These are phyloP conservation scores for Conops quadrifasciatus DNA, from an alignment of 2,888 invertebrate species.

Conservation along the genomic window DNA sequence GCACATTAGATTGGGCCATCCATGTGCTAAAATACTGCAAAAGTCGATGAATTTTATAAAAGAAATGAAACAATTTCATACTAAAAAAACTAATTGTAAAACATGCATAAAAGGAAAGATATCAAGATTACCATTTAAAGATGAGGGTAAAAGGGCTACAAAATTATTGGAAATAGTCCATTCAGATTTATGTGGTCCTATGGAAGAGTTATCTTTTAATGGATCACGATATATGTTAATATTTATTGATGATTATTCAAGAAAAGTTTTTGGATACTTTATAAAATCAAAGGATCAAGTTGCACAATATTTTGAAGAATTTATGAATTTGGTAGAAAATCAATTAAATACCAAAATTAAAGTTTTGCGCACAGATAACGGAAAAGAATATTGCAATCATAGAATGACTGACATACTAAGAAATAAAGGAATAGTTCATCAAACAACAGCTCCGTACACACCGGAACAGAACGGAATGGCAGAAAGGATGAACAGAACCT, in stretches of 20 bases:
- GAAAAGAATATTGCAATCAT: slow-evolving; percentile 39
- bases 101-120: neutral
- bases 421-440: slow-evolving; percentile 38
- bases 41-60: neutral
- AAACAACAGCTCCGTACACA: slow-evolving; percentile 36
- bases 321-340: neutral
- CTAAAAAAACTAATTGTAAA: neutral
- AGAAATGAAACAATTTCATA: neutral
- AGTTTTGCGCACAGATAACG: slow-evolving; percentile 39
- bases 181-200: slow-evolving; percentile 7
- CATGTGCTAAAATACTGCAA: slow-evolving; percentile 4
- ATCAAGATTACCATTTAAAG: neutral
- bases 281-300: slow-evolving; percentile 11
- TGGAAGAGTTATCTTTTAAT: slow-evolving; percentile 32
- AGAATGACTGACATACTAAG: slow-evolving; percentile 35
- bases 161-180: slow-evolving; percentile 7
- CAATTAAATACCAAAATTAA: slow-evolving; percentile 31
- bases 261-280: neutral
- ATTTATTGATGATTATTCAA: slow-evolving; percentile 9
- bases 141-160: neutral
- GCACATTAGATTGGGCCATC: slow-evolving; percentile 9
- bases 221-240: slow-evolving; percentile 13
- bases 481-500: slow-evolving; percentile 38
- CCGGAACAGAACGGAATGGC: slow-evolving; percentile 34
- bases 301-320: neutral